phyloP scores from a whole-genome alignment of 2,888 invertebrate genomes.

The Apodemia mormo region DNA sequence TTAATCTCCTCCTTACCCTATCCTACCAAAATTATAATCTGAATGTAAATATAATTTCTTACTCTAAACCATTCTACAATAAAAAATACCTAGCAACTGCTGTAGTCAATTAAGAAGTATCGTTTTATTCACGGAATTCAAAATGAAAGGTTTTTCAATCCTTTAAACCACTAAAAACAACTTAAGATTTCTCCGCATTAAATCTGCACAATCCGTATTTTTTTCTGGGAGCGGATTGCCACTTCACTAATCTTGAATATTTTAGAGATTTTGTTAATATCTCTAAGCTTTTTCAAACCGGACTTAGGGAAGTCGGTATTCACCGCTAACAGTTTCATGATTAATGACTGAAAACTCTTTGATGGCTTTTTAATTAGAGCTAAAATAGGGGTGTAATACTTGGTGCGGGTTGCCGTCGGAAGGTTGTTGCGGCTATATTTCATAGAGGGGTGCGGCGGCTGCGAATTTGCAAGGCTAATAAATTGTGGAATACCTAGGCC shows the following conservation, averaged over 20 bases:
- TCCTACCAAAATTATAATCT: too few relatives aligned
- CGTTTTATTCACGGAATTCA: conserved; percentile 63
- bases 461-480: conserved; percentile 81
- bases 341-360: conserved; percentile 82
- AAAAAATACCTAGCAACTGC: conserved; percentile 53
- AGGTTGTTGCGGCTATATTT: conserved; percentile 76
- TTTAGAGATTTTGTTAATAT: conserved; percentile 77
- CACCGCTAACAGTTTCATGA: conserved; percentile 81
- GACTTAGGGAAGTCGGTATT: conserved; percentile 73
- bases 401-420: conserved; percentile 55
- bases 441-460: conserved; percentile 68
- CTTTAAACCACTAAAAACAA: conserved; percentile 71
- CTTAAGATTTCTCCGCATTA: conserved; percentile 66
- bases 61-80: conserved; percentile 48
- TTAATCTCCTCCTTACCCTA: too few relatives aligned
- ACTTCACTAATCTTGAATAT: conserved; percentile 74
- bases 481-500: conserved; percentile 78
- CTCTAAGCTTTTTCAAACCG: conserved; percentile 71
- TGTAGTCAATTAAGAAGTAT: conserved; percentile 77
- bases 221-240: conserved; percentile 61
- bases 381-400: conserved; percentile 79
- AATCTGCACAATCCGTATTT: conserved; percentile 67
- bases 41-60: conserved; percentile 62
- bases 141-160: conserved; percentile 66
- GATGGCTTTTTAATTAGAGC: conserved; percentile 83